Base-by-base conservation (phyloP, 2,797 vertebrate genomes). In the Margarornis squamiger region DNA sequence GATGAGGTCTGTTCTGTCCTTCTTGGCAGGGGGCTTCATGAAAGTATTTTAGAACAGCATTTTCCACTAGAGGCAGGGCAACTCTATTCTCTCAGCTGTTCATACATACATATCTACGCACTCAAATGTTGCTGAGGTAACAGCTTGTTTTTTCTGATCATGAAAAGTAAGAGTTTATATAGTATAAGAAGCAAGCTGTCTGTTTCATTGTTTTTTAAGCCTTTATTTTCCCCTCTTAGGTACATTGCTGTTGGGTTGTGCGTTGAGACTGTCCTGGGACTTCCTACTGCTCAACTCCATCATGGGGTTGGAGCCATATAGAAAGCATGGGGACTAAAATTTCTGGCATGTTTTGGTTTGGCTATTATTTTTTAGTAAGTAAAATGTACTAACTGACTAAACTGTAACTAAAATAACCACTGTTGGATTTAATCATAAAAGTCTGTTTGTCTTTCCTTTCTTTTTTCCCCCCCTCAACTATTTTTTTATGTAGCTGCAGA, bases 401-500 rank as follows among this genome's bases (percentile, higher is more conserved):
- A 70, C 34, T 80, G 45, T 85, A 46, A 57, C 85, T 95, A 71
- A 77, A 66, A 95, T 82, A 89, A 71, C 45, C 45, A 36, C 88
- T 88, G 63, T 82, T 93, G 45, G 67, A 81, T 90, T 96, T 96
- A 97, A 94, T 98, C 96, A 97, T 97, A 94, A 74, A 90, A 83
- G 95, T 95, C 93, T 98, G 85, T 98, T 96, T 97, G 86, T 97
- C 95, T 96, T 96, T 95, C 94, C 92, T 93, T 86, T 70, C 87
- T 83, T 93, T 34, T 90, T 76, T 12, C 5, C 1, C 0, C 2
- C 13, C 36, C 79, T 92, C 92, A 89, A 96, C 88, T 96, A 34
- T 96, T 92, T 91, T 46, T 96, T 96, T 94, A 75, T 92, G 96
- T 98, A 98, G 99, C 98, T 63, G 98, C 99, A 99, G 99, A 99